These are phyloP conservation scores for Sebastes trivittatus DNA, from an alignment of 2,797 vertebrate genomes.

Conservation along the genomic window DNA sequence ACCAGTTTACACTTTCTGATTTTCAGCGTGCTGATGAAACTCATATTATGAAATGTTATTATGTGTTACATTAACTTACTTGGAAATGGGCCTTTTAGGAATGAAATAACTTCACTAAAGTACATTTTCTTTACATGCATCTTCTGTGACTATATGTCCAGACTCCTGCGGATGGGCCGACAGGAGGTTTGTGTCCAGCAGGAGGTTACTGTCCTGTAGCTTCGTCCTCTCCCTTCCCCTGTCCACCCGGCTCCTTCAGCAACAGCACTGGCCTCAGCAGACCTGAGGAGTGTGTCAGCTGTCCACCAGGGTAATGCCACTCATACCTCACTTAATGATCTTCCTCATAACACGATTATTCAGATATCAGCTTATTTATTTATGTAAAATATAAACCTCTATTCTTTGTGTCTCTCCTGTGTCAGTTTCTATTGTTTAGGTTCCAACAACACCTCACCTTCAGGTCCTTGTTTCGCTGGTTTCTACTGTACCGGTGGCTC, in stretches of 20 bases:
- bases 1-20: background rate
- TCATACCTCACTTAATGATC: background rate
- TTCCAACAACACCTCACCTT: conserved; percentile 80
- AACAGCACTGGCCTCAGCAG: conserved; percentile 81
- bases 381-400: background rate
- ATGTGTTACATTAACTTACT: background rate
- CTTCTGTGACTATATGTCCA: conserved; percentile 50
- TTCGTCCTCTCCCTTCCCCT: conserved; percentile 82
- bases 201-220: conserved; percentile 82
- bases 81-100: background rate
- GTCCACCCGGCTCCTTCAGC: conserved; percentile 88
- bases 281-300: conserved; percentile 82
- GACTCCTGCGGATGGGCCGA: conserved; percentile 84
- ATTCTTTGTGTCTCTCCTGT: conserved; percentile 1
- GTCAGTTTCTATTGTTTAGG: conserved; percentile 85
- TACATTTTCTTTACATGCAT: background rate
- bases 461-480: conserved; percentile 85
- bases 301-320: conserved; percentile 85
- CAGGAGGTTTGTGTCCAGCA: conserved; percentile 84
- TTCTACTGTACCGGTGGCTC: conserved; percentile 88
- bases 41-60: background rate
- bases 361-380: background rate
- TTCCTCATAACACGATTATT: background rate
- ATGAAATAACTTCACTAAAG: background rate
- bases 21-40: background rate